A percentile compares a stretch with the other conserved stretches of the same genome.
These are phyloP conservation scores for Rostratula benghalensis DNA, from an alignment of 2,113 vertebrate species.

Conservation along the genomic window DNA sequence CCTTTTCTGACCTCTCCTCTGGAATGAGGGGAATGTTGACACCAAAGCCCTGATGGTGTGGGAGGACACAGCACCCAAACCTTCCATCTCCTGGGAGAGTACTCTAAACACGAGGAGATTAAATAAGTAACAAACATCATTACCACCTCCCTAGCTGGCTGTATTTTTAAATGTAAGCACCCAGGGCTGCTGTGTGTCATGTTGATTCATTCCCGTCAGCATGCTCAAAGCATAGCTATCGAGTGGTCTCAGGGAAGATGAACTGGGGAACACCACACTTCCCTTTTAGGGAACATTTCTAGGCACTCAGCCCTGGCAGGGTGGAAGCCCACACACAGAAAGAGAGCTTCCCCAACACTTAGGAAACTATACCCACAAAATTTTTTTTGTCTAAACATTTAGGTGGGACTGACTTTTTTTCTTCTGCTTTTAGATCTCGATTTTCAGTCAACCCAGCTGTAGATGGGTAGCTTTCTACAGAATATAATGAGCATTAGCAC, in stretches of 20 bases:
- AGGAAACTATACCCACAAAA: background rate
- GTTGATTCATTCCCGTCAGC: background rate
- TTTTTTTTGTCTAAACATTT: background rate
- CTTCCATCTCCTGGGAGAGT: background rate
- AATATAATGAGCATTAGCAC: background rate
- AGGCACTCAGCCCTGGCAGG: background rate
- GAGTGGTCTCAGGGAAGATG: background rate
- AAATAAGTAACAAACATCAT: slow-evolving; percentile 36
- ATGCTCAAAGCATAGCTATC: background rate
- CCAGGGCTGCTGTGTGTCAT: background rate
- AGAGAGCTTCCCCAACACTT: background rate
- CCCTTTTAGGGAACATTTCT: background rate
- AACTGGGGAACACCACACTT: slow-evolving; percentile 17
- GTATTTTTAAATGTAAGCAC: slow-evolving; percentile 35
- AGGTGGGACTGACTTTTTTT: background rate
- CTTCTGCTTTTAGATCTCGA: background rate
- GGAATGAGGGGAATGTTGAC: slow-evolving; percentile 20
- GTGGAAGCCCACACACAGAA: background rate
- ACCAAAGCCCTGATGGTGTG: background rate
- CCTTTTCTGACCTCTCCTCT: background rate
- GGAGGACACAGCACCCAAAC: background rate
- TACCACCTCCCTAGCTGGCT: background rate
- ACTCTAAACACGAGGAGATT: background rate
- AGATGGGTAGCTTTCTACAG: background rate
- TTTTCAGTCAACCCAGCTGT: background rate